These are phyloP conservation scores for Aphelocoma californica DNA, from an alignment of 2,797 vertebrate genomes.

Conservation along the genomic window DNA sequence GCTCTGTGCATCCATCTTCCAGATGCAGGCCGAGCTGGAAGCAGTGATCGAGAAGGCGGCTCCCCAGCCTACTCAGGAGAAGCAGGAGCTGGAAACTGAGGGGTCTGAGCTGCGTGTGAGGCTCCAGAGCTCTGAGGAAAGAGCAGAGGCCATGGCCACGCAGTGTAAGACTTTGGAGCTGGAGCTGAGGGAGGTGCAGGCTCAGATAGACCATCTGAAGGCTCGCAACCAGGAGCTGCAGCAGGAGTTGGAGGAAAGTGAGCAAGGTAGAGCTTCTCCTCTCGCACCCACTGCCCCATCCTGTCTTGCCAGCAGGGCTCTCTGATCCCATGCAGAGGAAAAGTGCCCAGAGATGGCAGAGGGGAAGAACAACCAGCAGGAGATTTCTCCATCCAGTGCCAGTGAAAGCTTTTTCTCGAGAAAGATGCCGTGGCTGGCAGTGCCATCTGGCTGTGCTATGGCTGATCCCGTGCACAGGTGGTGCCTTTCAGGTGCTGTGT, in stretches of 20 bases:
- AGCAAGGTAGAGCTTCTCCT: slow-evolving; percentile 60
- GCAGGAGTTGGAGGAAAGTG: slow-evolving; percentile 49
- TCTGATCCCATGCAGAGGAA: too few species aligned
- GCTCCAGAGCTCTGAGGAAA: slow-evolving; percentile 51
- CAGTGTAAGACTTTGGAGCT: slow-evolving; percentile 65
- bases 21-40: slow-evolving; percentile 55
- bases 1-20: neutral
- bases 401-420: too few species aligned
- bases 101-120: slow-evolving; percentile 41
- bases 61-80: neutral
- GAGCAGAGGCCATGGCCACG: slow-evolving; percentile 11
- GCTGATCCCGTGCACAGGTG: too few species aligned
- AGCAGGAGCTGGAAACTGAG: slow-evolving; percentile 44
- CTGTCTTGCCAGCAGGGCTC: too few species aligned
- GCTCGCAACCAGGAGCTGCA: slow-evolving; percentile 51
- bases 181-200: slow-evolving; percentile 20
- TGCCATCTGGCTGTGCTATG: too few species aligned
- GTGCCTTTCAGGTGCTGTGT: too few species aligned
- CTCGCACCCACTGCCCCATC: too few species aligned
- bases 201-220: slow-evolving; percentile 46
- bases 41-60: slow-evolving; percentile 57
- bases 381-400: too few species aligned
- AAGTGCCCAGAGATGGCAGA: too few species aligned
- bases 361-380: too few species aligned
- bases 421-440: too few species aligned